phyloP scores from a whole-genome alignment of 2,888 invertebrate species.

The Lapara coniferarum region DNA sequence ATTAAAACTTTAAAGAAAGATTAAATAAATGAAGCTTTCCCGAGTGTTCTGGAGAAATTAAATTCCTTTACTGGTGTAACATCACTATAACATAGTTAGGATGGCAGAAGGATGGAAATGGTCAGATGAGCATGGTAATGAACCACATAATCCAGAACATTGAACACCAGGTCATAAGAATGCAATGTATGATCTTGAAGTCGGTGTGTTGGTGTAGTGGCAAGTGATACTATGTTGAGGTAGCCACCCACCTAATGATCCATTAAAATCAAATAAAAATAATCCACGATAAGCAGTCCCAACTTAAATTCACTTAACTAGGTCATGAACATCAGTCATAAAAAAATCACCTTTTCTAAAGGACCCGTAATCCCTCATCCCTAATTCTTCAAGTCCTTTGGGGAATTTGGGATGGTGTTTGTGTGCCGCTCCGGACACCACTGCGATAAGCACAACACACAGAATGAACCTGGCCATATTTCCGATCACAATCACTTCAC shows the following conservation, averaged over 20 bases:
- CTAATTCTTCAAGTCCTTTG: slow-evolving; percentile 47
- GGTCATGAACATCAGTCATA: slow-evolving; percentile 38
- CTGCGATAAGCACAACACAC: slow-evolving; percentile 61
- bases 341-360: slow-evolving; percentile 58
- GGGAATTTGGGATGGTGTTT: slow-evolving; percentile 69
- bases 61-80: neutral
- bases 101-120: neutral
- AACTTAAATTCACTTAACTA: slow-evolving; percentile 33
- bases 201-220: neutral
- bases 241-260: slow-evolving; percentile 2
- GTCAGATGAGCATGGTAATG: neutral
- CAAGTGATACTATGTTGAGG: neutral
- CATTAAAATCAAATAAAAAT: neutral
- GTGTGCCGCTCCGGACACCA: slow-evolving; percentile 52
- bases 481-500: slow-evolving; percentile 44
- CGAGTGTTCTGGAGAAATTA: neutral
- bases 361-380: slow-evolving; percentile 44
- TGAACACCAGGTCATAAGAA: neutral
- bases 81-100: neutral
- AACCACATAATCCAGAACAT: neutral
- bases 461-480: slow-evolving; percentile 66
- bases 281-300: neutral
- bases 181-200: slow-evolving; percentile 8
- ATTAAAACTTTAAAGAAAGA: neutral
- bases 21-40: neutral